Conservation (phyloP, 2,797 vertebrate species). For the Sebastiscus tertius region DNA sequence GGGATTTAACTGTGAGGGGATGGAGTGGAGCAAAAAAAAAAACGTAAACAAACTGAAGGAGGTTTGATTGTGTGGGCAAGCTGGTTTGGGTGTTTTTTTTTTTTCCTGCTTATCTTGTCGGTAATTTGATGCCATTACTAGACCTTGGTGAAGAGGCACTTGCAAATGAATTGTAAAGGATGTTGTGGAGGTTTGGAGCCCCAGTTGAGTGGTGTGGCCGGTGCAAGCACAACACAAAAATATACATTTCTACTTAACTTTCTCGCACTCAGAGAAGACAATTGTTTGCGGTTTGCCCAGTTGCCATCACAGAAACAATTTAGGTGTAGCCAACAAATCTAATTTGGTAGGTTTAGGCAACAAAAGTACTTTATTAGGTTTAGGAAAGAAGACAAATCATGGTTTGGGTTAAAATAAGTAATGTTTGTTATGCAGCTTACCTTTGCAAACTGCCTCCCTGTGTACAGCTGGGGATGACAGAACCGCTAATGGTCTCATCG, state of each 20-base stretch:
- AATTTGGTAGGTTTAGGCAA: too few species aligned
- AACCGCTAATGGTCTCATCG: too few species aligned
- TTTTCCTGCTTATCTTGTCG: conserved; percentile 28
- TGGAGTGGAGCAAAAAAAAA: conserved; percentile 23
- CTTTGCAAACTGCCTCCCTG: too few species aligned
- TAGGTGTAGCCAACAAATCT: too few species aligned
- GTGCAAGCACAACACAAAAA: neutral
- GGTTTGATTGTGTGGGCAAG: conserved; percentile 3
- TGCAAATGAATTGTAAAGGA: conserved; percentile 5
- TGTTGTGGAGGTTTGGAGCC: neutral
- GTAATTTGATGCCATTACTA: conserved; percentile 25
- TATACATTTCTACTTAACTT: neutral
- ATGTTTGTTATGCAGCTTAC: too few species aligned
- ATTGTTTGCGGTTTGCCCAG: neutral
- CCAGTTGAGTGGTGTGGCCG: neutral
- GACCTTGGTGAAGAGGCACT: neutral
- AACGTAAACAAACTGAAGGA: conserved; percentile 45
- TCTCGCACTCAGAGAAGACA: neutral
- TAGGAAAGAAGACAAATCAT: too few species aligned
- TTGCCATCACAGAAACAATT: too few species aligned
- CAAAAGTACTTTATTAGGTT: too few species aligned
- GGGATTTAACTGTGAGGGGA: conserved; percentile 65
- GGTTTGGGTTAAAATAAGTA: too few species aligned
- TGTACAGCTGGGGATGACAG: too few species aligned
- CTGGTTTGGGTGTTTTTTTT: conserved; percentile 6